Conservation (phyloP, 2,888 invertebrate species). For the Sialis lutaria region DNA sequence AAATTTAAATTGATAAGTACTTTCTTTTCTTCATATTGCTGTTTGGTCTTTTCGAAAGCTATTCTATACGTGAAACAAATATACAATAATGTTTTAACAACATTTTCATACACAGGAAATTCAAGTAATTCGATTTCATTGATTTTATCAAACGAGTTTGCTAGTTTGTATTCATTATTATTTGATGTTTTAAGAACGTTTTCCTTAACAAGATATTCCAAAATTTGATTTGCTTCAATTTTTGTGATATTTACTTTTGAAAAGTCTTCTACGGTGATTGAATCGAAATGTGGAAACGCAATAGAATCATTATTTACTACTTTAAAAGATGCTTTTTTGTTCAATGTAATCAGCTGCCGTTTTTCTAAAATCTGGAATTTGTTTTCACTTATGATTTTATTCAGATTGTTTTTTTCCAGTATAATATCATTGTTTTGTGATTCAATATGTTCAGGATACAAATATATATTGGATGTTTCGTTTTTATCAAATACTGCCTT, state of each 20-base stretch:
- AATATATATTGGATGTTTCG: not conserved
- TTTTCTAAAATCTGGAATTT: constrained; percentile 7
- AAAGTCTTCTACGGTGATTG: constrained; percentile 9
- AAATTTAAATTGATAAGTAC: no score
- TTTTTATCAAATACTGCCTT: not conserved
- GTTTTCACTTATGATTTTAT: not conserved
- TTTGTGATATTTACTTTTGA: constrained; percentile 4
- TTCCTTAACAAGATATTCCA: constrained; percentile 5
- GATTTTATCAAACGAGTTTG: constrained; percentile 6
- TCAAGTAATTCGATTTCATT: constrained; percentile 6
- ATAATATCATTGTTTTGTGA: not conserved
- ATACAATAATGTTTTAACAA: constrained; percentile 6
- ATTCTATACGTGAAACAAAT: constrained; percentile 9
- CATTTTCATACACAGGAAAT: constrained; percentile 8
- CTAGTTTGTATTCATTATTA: constrained; percentile 5
- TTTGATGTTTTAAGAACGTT: constrained; percentile 4
- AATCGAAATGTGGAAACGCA: constrained; percentile 8
- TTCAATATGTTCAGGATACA: not conserved
- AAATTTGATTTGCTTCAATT: constrained; percentile 8
- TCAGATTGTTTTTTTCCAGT: constrained; percentile 4
- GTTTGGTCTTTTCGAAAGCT: constrained; percentile 8
- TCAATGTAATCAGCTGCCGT: constrained; percentile 6
- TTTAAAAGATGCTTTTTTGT: constrained; percentile 8
- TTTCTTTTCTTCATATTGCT: no score
- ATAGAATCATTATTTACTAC: constrained; percentile 2